Conservation (phyloP, 2,888 invertebrate genomes). For the Coelopa pilipes region DNA sequence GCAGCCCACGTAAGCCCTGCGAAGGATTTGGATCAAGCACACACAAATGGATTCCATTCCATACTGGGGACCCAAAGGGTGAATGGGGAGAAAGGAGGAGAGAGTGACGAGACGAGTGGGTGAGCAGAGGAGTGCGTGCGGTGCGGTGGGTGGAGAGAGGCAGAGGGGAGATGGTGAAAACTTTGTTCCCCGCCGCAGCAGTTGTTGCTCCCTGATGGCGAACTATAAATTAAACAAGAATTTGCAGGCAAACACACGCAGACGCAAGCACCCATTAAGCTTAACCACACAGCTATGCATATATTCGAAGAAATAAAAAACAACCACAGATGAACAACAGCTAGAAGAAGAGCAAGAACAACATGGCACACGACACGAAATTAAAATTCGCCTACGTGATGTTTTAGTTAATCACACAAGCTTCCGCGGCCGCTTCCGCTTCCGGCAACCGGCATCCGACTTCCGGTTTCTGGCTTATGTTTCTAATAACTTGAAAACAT, state of each 20-base stretch:
- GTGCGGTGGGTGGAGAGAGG: too few relatives aligned
- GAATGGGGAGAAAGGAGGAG: too few relatives aligned
- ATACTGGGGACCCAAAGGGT: too few relatives aligned
- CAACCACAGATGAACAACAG: neutral
- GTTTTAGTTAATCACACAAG: conserved; percentile 23
- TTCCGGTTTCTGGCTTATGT: conserved; percentile 18
- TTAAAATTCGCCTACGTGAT: conserved; percentile 21
- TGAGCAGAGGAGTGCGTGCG: too few relatives aligned
- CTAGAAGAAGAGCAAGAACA: neutral
- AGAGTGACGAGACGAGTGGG: too few relatives aligned
- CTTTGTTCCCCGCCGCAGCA: neutral
- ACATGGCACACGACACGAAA: neutral
- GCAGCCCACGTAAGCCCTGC: too few relatives aligned
- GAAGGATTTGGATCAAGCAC: too few relatives aligned
- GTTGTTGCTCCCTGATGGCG: conserved; percentile 3
- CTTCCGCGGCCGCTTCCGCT: neutral
- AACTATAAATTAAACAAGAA: conserved; percentile 5
- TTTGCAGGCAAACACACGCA: too few relatives aligned
- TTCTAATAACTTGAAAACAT: neutral
- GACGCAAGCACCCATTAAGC: too few relatives aligned
- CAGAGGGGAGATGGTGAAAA: neutral
- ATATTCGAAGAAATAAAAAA: too few relatives aligned
- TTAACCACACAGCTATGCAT: too few relatives aligned
- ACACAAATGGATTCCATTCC: too few relatives aligned
- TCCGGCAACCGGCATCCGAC: neutral